These are phyloP conservation scores for Gryllus bimaculatus DNA, from an alignment of 1,140 invertebrate genomes.

Conservation along the genomic window DNA sequence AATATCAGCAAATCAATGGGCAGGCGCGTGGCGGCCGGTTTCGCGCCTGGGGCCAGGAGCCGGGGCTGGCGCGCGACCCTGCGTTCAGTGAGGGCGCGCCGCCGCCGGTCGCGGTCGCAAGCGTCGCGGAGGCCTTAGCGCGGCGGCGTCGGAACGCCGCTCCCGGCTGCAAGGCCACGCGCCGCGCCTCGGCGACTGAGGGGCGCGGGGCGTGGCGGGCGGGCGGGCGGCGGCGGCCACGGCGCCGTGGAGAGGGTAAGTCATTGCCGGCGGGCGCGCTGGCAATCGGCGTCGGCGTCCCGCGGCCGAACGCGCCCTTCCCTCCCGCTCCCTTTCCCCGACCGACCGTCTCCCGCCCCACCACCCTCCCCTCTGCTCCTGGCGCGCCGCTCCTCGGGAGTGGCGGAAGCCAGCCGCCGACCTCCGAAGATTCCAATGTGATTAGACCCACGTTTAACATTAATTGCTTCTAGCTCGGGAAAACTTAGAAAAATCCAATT, in stretches of 20 bases:
- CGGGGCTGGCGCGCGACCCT: no score
- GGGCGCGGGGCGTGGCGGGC: no score
- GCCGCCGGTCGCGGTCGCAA: background rate
- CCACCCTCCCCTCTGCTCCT: background rate
- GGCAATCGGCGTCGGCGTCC: background rate
- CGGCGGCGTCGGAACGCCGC: background rate
- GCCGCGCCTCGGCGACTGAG: background rate
- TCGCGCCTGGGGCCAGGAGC: background rate
- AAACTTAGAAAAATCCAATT: background rate
- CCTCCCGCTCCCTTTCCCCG: no score
- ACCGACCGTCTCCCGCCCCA: background rate
- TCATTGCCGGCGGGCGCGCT: background rate
- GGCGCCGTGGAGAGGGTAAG: background rate
- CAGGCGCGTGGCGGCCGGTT: background rate
- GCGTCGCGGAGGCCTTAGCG: background rate
- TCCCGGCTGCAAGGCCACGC: background rate
- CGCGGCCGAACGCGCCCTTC: background rate
- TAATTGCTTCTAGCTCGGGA: conserved; percentile 1
- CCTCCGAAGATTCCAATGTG: background rate
- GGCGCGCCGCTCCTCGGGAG: background rate
- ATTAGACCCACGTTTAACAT: no score
- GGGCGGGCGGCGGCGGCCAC: no score
- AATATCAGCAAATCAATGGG: conserved; percentile 1
- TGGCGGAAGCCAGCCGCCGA: background rate
- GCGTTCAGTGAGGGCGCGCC: background rate